Evolutionary conservation across 2,888 invertebrate species (phyloP), one percentile per base, ranked within the genome.

Genomic region (Alsophila aescularia): DNA sequence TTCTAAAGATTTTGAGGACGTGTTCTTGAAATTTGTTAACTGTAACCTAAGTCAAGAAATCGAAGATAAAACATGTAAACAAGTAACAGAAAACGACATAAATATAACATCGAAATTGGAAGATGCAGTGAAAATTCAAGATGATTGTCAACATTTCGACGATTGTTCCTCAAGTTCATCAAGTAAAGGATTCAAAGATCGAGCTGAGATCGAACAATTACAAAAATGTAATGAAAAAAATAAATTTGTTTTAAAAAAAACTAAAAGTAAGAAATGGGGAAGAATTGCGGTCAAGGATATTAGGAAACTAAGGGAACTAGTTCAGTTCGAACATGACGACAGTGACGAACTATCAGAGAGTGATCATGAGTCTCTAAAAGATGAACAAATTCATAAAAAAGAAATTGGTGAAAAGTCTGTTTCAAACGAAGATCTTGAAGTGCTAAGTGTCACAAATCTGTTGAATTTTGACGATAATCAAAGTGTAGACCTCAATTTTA

Each of bases 1-100:
- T 12, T 35, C 49, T 5, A 63, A 70, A 10, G 74, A 77, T 45
- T 67, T 79, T 27, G 62, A 53, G 52, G 35, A n/a, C 3, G 24
- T 7, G 7, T 24, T 24, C 24, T 24, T 24, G 24, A 24, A 24
- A 24, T 5, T 7, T 24, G 24, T 1, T 6, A 7, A 24, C 1
- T 24, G 24, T 24, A 24, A 24, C 7, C 24, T 6, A 24, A 24
- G 24, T 24, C 1, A 5, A 24, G 24, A 24, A 24, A 24, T 7
- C 8, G 1, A 24, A 24, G 24, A 24, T 24, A 5, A 24, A 24
- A 24, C 7, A 24, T 7, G 7, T 5, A 24, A 24, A 24, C 24
- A 5, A 24, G 24, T 5, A 5, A 24, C 8, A 5, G 24, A 24
- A 2, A 24, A 5, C 5, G 24, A 24, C 24, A 24, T 8, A 1